Evolutionary conservation across 1,140 invertebrate genomes (phyloP), one percentile per base, ranked within the genome.

Genomic region (Bathynomus jamesi): DNA sequence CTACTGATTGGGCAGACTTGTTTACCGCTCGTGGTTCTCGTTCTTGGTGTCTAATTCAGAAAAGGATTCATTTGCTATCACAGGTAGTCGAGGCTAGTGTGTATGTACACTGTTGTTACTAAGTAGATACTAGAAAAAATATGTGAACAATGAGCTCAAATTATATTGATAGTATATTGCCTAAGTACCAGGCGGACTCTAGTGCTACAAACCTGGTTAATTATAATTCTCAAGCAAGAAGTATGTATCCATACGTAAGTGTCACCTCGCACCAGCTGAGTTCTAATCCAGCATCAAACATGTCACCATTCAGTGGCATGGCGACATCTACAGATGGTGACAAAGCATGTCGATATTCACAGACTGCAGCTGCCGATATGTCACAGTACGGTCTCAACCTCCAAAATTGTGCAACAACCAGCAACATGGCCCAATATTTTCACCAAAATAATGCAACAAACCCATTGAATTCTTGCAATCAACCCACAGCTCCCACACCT

Each of bases 81-180:
- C 76, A 77, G 76, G 76, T 77, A 77, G 76, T 77, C 70, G 76
- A 74, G 70, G 72, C 69, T 75, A 69, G 73, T 75, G 73, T 75
- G 40, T 53, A 53, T 69, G 72, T 77, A 73, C 76, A 77, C 76
- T 73, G 76, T 77, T 77, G 72, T 77, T 77, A 74, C 73, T 75
- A 74, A 74, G 72, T 77, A 74, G 71, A 71, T 77, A 77, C 75
- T 68, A 74, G 67, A 72, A 74, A 72, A 79, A 80, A 76, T 78
- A 80, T 79, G 79, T 79, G 72, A 74, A 88, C 87, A 86, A 94
- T 95, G 92, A 94, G 90, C 89, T 92, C 90, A 85, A 95, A 95
- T 89, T 94, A 94, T 88, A 93, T 95, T 86, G 92, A 95, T 91
- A 94, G 91, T 87, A 94, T 95, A 91, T 89, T 95, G 85, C 92